These are phyloP conservation scores for Platycheirus albimanus DNA, from an alignment of 2,888 invertebrate species.

Conservation along the genomic window DNA sequence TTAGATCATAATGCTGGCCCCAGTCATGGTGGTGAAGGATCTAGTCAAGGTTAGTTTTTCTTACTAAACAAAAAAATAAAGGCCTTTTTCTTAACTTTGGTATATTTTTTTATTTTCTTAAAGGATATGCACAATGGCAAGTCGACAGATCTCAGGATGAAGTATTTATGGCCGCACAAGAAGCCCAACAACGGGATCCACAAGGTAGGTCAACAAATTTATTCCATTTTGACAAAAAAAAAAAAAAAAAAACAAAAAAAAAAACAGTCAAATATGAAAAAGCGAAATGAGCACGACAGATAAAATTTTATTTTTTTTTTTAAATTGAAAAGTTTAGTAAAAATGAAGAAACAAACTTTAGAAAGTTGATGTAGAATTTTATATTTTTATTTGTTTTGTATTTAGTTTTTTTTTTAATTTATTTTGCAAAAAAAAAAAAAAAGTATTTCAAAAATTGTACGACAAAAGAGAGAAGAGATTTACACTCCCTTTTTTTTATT, in stretches of 20 bases:
- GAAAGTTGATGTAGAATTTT: conserved; percentile 69
- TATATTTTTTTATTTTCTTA: conserved; percentile 74
- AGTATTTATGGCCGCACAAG: conserved; percentile 92
- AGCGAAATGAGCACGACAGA: conserved; percentile 79
- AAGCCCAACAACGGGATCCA: conserved; percentile 90
- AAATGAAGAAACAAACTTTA: conserved; percentile 60
- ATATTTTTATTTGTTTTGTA: conserved; percentile 23
- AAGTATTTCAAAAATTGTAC: conserved; percentile 38
- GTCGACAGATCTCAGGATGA: conserved; percentile 93
- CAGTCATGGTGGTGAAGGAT: conserved; percentile 87
- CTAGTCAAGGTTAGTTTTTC: conserved; percentile 85
- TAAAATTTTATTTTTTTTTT: conserved; percentile 70
- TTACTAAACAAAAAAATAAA: conserved; percentile 38
- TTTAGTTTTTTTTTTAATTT: conserved; percentile 55
- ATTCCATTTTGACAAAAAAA: conserved; percentile 73
- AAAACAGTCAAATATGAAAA: conserved; percentile 66
- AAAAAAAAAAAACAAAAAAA: no score
- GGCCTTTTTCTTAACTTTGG: no score
- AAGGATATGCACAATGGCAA: conserved; percentile 94
- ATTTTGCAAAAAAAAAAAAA: conserved; percentile 62
- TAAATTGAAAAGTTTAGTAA: conserved; percentile 38
- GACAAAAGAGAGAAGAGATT: conserved; percentile 60
- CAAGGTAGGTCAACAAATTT: conserved; percentile 89
- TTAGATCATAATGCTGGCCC: conserved; percentile 86
- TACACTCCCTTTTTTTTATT: conserved; percentile 66